Evolutionary conservation across 2,888 invertebrate genomes (phyloP), one percentile per base, ranked within the genome.

Genomic region (Troglohyphantes excavatus): DNA sequence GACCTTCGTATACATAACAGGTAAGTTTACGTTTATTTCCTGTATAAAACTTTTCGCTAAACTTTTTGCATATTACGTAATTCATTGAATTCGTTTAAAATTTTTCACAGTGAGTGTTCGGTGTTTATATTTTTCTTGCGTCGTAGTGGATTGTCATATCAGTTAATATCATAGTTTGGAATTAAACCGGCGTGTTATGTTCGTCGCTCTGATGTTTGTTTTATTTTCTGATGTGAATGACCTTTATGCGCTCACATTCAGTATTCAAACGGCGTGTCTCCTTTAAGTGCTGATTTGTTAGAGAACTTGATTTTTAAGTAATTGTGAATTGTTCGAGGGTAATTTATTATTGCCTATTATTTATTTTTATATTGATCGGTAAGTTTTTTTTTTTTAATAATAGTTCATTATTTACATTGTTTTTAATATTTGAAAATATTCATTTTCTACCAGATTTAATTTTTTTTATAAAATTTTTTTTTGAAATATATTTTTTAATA

Each of bases 221-320:
- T 88, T 88, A 82, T 75, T 68, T 68, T 13, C 33, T 33, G 39
- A 82, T 82, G 88, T 88, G 82, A 88, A 88, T 88, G 88, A 88
- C 88, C 88, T 88, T 82, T 68, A 43, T 76, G 27, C 53, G 21
- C 61, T 72, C 29, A 11, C 59, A 46, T 68, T 61, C 70, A 68
- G 75, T 79, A 70, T 86, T 86, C 79, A 26, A 53, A 33, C 7
- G 26, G 63, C 19, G 63, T 61, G 68, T 19, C 6, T 33, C 33
- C 5, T 19, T 19, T n/a, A 19, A 33, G 68, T n/a, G 19, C 29
- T 2, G 19, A 21, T 76, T 63, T 13, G 33, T 33, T 63, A 5
- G 27, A 29, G n/a, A 26, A 68, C 17, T n/a, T 29, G 29, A 68
- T 27, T 19, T 68, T n/a, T 29, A 27, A 19, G 7, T 11, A 39